Base-by-base conservation (phyloP, 1,140 invertebrate species). In the Scaptomyza hsui region DNA sequence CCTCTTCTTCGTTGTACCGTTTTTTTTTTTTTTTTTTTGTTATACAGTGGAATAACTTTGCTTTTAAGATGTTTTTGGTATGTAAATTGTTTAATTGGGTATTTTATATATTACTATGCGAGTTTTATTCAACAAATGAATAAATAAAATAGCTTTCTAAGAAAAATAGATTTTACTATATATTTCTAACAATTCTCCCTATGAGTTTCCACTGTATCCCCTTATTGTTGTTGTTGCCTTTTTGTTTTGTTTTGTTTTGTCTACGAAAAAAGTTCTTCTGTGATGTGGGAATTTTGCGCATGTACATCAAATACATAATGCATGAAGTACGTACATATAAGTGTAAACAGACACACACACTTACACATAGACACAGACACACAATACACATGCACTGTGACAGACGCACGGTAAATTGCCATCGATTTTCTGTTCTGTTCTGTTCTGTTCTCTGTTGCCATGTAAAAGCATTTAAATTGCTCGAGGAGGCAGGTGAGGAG, bases 291-390 rank as follows among this genome's bases (percentile, higher is more conserved):
- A 85, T 77, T 85, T 85, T 85, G 81, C 81, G 81, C 81, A 85
- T 85, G 81, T 85, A 85, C 80, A 86, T 55, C 78, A 74, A 64
- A 80, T 74, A 85, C 69, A 85, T 85, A 86, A 86, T 79, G 70
- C 69, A 79, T 85, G 74, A 85, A 29, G 26, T 47, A 49, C 12
- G 42, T 24, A 6, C 42, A 19, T 57, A 19, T 49, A 62, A 48
- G 44, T 75, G 57, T 56, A 13, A 55, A 41, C 24, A 32, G 12
- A 53, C 26, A 35, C 16, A 45, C 56, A 59, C 49, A 68, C 42
- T 59, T 61, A 70, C 18, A 57, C 42, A 44, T 35, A n/a, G 32
- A 4, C 49, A 64, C 44, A 51, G 35, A 32, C 18, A 67, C 55
- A 26, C 9, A 60, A 26, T 29, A 29, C 7, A 29, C 18, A 48